Conservation (phyloP, 2,888 invertebrate species). For the Rosalia funebris region DNA sequence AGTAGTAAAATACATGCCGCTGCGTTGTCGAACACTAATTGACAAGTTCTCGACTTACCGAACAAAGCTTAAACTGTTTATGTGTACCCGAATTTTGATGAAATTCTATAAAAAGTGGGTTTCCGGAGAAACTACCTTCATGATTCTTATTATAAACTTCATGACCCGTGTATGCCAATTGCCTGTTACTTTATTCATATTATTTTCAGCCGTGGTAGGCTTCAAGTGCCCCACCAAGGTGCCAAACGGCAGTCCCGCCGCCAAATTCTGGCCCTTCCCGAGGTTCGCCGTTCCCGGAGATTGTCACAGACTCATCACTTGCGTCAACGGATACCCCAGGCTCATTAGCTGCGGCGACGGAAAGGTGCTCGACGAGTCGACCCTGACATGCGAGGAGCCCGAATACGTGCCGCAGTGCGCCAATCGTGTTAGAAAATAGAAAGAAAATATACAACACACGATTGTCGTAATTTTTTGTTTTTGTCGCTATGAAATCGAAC, state of each 20-base stretch:
- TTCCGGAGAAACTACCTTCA: too few species aligned
- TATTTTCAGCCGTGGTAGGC: conserved; percentile 82
- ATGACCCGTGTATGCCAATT: too few species aligned
- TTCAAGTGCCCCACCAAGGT: conserved; percentile 92
- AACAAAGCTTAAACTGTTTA: too few species aligned
- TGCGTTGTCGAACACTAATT: too few species aligned
- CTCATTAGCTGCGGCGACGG: conserved; percentile 89
- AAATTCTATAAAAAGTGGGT: too few species aligned
- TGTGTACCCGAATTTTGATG: too few species aligned
- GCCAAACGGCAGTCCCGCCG: conserved; percentile 81
- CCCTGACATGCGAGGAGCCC: conserved; percentile 85
- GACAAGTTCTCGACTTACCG: too few species aligned
- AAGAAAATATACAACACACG: background rate
- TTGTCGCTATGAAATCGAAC: too few species aligned
- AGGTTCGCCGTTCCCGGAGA: conserved; percentile 89
- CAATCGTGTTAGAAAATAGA: conserved; percentile 54
- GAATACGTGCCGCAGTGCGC: conserved; percentile 66
- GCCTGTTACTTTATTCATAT: too few species aligned
- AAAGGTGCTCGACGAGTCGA: conserved; percentile 85
- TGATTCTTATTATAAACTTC: too few species aligned
- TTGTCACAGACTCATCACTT: conserved; percentile 87
- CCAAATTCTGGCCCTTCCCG: conserved; percentile 93
- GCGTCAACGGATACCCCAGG: conserved; percentile 89
- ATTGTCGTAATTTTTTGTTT: too few species aligned
- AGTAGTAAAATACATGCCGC: too few species aligned